A percentile compares a stretch with the other conserved stretches of the same genome.
These are phyloP conservation scores for Meteorus cinctellus DNA, from an alignment of 2,888 invertebrate genomes.

Conservation along the genomic window DNA sequence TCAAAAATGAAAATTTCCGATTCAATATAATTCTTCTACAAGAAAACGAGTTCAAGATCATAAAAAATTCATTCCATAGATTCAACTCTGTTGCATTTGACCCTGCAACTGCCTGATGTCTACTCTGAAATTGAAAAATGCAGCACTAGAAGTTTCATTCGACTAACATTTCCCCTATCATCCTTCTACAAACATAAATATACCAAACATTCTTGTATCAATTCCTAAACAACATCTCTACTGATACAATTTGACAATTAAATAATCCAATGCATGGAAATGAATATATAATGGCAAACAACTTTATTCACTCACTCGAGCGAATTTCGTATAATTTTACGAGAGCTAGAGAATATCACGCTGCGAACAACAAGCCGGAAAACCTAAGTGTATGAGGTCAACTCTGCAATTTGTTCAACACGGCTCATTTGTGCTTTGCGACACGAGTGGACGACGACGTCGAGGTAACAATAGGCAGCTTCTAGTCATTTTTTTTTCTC, in stretches of 20 bases:
- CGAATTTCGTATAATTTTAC: neutral
- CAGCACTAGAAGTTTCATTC: too few species aligned
- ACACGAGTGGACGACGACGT: slow-evolving; percentile 42
- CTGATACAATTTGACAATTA: neutral
- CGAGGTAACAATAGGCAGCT: slow-evolving; percentile 41
- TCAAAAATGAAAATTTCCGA: too few species aligned
- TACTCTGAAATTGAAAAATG: too few species aligned
- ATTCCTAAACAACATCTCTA: neutral
- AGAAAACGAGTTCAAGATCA: too few species aligned
- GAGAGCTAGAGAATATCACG: neutral
- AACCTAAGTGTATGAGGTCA: slow-evolving; percentile 36
- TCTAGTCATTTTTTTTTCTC: neutral
- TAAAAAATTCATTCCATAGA: too few species aligned
- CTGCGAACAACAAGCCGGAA: neutral
- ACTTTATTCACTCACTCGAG: neutral
- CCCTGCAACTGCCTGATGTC: too few species aligned
- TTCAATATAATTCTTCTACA: too few species aligned
- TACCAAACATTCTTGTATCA: neutral
- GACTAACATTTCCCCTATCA: too few species aligned
- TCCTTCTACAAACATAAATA: neutral
- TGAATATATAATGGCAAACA: neutral
- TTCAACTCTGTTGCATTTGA: too few species aligned
- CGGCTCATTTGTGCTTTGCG: slow-evolving; percentile 38
- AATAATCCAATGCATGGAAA: neutral
- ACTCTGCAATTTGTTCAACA: slow-evolving; percentile 48